Evolutionary conservation across 2,888 invertebrate genomes (phyloP), one percentile per base, ranked within the genome.

Genomic region (Alsophila aescularia): DNA sequence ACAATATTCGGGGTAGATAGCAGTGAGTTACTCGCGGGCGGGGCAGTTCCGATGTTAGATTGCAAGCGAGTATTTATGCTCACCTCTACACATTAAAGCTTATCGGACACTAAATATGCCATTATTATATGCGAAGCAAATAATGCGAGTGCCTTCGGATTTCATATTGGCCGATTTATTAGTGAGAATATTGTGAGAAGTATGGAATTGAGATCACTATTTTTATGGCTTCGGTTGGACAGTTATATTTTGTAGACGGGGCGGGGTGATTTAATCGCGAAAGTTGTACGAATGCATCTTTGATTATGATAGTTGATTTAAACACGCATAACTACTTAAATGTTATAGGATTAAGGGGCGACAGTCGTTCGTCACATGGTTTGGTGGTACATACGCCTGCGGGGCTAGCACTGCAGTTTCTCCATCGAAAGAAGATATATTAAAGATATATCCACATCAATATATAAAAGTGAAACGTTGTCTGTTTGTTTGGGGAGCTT

Each of bases 1-100:
- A 91, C 90, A 90, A 90, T 90, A 91, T 91, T 91, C 90, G 90
- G 90, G 85, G 78, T 70, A 84, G 90, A 90, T 90, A 90, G 83
- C 80, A 80, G 79, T 87, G 88, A 90, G 84, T 90, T 90, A 90
- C 87, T 81, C 70, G 77, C 71, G 80, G 81, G 79, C 77, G 75
- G 70, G 77, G 75, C 73, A 59, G 67, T 64, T 64, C 74, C 83
- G 89, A 89, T 88, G 85, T 77, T 82, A 89, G 90, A 90, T 90
- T 87, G 83, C 83, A 81, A 83, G 60, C 64, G 79, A 84, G 83
- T 75, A 90, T 64, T 87, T 90, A 90, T 88, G 84, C 85, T 85
- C 80, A 81, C 85, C 87, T 81, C 84, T 85, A 77, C 83, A 83
- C 85, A 90, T 89, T 90, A 90, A 87, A 86, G 85, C 88, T 89